Percentiles rank a stretch among this genome's conserved stretches.
Conservation (phyloP, 2,797 vertebrate genomes). For the Cheirogaleus major region DNA sequence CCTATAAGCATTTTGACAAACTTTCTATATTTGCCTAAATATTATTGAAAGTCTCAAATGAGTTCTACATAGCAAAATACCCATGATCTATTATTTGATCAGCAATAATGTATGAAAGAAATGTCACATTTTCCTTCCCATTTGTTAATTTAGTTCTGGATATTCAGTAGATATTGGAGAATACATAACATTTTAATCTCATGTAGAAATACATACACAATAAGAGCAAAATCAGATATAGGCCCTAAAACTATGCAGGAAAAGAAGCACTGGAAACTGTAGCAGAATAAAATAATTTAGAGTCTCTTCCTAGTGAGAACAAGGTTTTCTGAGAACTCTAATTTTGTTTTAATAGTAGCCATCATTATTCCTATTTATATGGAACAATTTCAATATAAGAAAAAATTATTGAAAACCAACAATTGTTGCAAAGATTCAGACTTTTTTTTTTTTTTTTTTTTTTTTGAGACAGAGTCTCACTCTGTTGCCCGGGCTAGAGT, state of each 20-base stretch:
- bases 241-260: background rate
- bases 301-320: background rate
- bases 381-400: constrained; percentile 12
- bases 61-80: background rate
- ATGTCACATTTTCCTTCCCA: constrained; percentile 24
- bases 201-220: background rate
- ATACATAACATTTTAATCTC: background rate
- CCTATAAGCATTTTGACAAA: constrained; percentile 30
- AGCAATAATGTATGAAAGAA: background rate
- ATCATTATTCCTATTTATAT: background rate
- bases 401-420: background rate
- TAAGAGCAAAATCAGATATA: constrained; percentile 19
- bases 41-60: background rate
- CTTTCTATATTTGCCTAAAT: background rate
- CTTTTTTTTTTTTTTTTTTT: no score
- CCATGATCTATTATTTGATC: background rate
- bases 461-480: no score
- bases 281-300: background rate
- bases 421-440: constrained; percentile 29
- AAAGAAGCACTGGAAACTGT: background rate
- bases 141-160: background rate
- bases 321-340: background rate
- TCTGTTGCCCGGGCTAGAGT: no score
- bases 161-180: background rate
- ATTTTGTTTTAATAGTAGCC: background rate